These are phyloP conservation scores for Trochalopteron elliotii DNA, from an alignment of 2,113 vertebrate species.

Conservation along the genomic window DNA sequence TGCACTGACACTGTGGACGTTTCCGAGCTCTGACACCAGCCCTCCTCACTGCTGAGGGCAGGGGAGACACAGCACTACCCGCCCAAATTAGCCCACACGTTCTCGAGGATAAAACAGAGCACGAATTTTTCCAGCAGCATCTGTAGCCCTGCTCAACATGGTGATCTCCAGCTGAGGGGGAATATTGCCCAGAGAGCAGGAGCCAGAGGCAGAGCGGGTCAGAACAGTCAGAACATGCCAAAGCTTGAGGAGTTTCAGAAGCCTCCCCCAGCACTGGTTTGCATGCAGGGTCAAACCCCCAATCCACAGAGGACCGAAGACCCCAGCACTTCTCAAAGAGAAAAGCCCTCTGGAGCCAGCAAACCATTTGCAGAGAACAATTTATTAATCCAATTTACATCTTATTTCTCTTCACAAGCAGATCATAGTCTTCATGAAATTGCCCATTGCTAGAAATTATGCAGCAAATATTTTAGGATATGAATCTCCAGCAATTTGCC, in stretches of 20 bases:
- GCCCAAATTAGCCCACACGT: not conserved
- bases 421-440: constrained; percentile 41
- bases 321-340: not conserved
- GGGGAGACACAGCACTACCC: not conserved
- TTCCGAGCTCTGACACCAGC: not conserved
- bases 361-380: not conserved
- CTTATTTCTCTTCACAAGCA: constrained; percentile 36
- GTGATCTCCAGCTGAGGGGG: not conserved
- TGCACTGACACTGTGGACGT: fast-evolving
- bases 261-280: not conserved
- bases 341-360: not conserved
- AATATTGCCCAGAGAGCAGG: not conserved
- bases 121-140: not conserved
- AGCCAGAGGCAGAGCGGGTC: not conserved
- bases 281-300: not conserved
- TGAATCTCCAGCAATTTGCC: not conserved
- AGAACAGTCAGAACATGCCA: fast-evolving
- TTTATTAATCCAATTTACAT: constrained; percentile 44
- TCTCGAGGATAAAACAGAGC: not conserved
- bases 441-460: constrained; percentile 24
- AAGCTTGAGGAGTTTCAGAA: not conserved
- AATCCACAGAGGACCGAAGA: not conserved
- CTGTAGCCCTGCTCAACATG: fast-evolving
- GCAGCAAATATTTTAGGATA: constrained; percentile 19
- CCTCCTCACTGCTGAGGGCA: not conserved